phyloP scores from a whole-genome alignment of 23 tunicate genomes.

The Halocynthia aurantium region DNA sequence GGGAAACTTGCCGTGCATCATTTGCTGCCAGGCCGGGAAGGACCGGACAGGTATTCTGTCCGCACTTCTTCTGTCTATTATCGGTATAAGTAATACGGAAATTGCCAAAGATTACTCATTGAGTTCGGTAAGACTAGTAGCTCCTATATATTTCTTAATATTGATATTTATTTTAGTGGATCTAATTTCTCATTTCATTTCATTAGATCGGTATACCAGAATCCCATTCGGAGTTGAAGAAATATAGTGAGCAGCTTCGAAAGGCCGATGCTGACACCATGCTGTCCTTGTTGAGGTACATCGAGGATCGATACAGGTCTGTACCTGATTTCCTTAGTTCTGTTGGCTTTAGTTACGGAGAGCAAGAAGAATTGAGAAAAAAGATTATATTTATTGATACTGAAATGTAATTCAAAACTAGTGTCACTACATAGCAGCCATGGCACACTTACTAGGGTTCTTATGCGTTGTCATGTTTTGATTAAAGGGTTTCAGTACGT shows the following conservation, averaged over 20 bases:
- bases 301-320: constrained; percentile 38
- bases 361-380: constrained; percentile 28
- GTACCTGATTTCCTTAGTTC: constrained; percentile 22
- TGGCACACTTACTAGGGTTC: too few species aligned
- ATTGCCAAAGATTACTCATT: constrained; percentile 26
- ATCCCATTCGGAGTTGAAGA: constrained; percentile 8
- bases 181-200: neutral
- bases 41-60: constrained; percentile 58
- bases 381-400: too few species aligned
- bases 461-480: too few species aligned
- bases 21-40: constrained; percentile 67
- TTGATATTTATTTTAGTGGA: neutral
- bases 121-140: constrained; percentile 7
- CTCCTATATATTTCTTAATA: neutral
- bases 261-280: constrained; percentile 24
- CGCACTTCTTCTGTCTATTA: constrained; percentile 37
- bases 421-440: too few species aligned
- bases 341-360: constrained; percentile 38
- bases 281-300: constrained; percentile 26
- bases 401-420: too few species aligned
- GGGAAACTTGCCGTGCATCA: constrained; percentile 30
- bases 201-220: constrained; percentile 21
- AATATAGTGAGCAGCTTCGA: constrained; percentile 16
- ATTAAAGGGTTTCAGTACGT: too few species aligned
- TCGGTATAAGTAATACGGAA: constrained; percentile 15